Evolutionary conservation across 1,140 invertebrate genomes (phyloP), one percentile per base, ranked within the genome.

Genomic region (Plutomurus gul): DNA sequence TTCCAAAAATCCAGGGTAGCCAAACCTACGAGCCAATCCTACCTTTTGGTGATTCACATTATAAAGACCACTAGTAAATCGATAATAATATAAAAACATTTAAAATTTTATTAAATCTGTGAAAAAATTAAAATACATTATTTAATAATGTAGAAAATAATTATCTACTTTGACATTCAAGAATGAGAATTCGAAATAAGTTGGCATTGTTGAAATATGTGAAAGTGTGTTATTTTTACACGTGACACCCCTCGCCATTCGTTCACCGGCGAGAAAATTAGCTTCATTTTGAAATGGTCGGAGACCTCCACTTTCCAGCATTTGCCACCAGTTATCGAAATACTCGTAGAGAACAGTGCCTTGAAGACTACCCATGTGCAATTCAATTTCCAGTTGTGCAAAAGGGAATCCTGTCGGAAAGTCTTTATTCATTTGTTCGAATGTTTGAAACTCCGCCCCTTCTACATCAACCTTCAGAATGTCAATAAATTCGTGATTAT

Each of bases 381-480:
- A 5, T 43, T 81, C 79, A 1, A 81, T 36, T n/a, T 22, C 11
- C n/a, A 81, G 22, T 40, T 81, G 79, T 1, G 25, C 75, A 65
- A 81, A 81, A 1, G 79, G 79, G 7, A 81, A 30, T 36, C 25
- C 39, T 6, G 20, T 20, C 16, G 51, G 20, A 40, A 73, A 77
- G 20, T 77, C 65, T 60, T 75, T n/a, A 0, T 78, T 6, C 16
- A 77, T 72, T 3, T 71, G 16, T 4, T 71, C 20, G 20, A 80
- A 20, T 16, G 11, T 7, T 3, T 65, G 4, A 30, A 49, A 80
- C 37, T 80, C 79, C 4, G 33, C 49, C 3, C 60, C 51, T 43
- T 80, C 79, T 10, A 80, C 79, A 27, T 80, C 75, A 25, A 80
- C 72, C 30, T 80, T 80, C 30, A 80, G 25, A 37, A 80, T 49